phyloP scores from a whole-genome alignment of 2,113 vertebrate species.

The Dolichallabes microphthalmus region DNA sequence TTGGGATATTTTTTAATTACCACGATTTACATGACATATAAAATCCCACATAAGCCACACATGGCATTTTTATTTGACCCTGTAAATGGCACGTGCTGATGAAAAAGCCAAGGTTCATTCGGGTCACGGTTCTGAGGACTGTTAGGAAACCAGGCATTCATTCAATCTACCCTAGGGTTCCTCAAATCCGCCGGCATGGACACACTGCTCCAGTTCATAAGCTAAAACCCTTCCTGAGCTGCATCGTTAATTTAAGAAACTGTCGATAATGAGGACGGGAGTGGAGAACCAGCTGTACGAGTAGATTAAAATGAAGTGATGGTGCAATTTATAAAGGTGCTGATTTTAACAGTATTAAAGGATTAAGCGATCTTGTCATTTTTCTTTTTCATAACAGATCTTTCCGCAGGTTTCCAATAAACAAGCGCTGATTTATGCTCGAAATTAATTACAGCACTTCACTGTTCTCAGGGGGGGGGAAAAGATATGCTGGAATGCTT shows the following conservation, averaged over 20 bases:
- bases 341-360: slow-evolving; percentile 27
- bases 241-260: background rate
- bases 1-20: background rate
- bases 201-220: background rate
- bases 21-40: background rate
- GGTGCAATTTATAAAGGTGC: background rate
- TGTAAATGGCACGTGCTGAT: background rate
- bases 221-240: background rate
- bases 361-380: background rate
- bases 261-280: too few species aligned
- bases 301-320: background rate
- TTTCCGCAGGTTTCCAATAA: background rate
- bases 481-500: too few species aligned
- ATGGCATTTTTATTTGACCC: background rate
- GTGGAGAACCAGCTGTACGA: background rate
- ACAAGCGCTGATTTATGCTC: background rate
- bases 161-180: background rate
- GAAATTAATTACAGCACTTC: slow-evolving; percentile 4
- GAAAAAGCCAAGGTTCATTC: background rate
- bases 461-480: background rate
- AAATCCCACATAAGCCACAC: background rate
- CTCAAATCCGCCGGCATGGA: background rate
- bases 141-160: background rate
- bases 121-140: background rate
- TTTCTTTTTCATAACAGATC: background rate